These are phyloP conservation scores for Ondatra zibethicus DNA, from an alignment of 2,113 vertebrate genomes.

Conservation along the genomic window DNA sequence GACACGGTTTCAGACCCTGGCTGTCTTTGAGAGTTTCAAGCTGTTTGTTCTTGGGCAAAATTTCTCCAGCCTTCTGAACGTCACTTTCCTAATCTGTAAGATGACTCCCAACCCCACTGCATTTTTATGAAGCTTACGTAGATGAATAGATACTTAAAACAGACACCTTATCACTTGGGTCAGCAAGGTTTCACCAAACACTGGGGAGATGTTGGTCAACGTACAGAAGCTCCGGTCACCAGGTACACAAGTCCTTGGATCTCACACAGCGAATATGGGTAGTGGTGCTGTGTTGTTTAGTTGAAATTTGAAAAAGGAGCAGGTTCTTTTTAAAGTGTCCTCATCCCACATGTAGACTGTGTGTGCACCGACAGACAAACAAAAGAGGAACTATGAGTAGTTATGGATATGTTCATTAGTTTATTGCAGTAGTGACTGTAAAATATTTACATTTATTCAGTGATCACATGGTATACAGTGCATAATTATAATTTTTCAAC, in stretches of 20 bases:
- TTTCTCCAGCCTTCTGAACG: neutral
- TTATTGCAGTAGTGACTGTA: neutral
- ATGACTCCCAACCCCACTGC: neutral
- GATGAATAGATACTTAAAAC: neutral
- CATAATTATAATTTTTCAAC: neutral
- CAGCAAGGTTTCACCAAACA: neutral
- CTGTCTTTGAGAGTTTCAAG: neutral
- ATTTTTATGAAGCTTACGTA: neutral
- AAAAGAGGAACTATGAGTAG: neutral
- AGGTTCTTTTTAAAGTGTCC: neutral
- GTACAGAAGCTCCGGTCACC: neutral
- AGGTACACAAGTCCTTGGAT: neutral
- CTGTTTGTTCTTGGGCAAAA: neutral
- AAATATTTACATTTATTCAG: neutral
- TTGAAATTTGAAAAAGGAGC: neutral
- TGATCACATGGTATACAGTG: neutral
- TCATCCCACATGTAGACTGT: neutral
- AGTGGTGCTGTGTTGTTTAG: neutral
- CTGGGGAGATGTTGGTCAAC: neutral
- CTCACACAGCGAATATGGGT: neutral
- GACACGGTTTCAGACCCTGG: neutral
- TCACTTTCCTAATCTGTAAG: conserved; percentile 11
- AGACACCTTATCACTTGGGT: neutral
- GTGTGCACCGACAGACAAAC: neutral
- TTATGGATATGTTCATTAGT: neutral